A percentile compares a stretch with the other conserved stretches of the same genome.
These are phyloP conservation scores for Aramus guarauna DNA, from an alignment of 2,113 vertebrate species.

Conservation along the genomic window DNA sequence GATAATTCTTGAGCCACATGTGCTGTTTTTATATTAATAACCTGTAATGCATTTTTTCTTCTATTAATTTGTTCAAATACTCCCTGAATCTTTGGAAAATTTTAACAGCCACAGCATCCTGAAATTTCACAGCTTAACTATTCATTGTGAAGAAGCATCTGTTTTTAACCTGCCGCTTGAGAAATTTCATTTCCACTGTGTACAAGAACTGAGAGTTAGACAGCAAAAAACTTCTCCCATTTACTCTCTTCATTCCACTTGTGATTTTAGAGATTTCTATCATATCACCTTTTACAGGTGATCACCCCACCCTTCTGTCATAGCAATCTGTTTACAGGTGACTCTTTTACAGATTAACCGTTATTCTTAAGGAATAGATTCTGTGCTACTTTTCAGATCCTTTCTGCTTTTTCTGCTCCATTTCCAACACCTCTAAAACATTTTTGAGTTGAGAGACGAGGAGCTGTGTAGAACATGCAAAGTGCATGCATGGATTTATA, in stretches of 20 bases:
- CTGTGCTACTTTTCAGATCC: neutral
- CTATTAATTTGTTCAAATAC: neutral
- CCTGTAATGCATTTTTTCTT: neutral
- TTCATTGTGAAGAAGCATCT: conserved; percentile 4
- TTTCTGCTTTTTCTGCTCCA: neutral
- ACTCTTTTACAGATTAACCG: neutral
- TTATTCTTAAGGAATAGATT: neutral
- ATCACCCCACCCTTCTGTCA: neutral
- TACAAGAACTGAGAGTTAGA: neutral
- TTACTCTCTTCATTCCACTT: neutral
- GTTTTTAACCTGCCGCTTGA: neutral
- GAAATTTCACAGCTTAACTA: conserved; percentile 4
- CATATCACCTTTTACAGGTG: neutral
- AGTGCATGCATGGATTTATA: neutral
- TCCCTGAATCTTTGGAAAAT: neutral
- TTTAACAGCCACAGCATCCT: neutral
- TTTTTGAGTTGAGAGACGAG: neutral
- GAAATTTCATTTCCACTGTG: neutral
- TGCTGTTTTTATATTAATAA: neutral
- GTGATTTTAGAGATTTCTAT: neutral
- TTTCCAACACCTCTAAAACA: neutral
- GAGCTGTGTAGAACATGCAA: neutral
- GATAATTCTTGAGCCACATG: neutral
- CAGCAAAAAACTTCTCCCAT: neutral
- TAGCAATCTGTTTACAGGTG: neutral